Evolutionary conservation across 2,113 vertebrate species (phyloP), one percentile per base, ranked within the genome.

Genomic region (Psittacula cyanocephala): DNA sequence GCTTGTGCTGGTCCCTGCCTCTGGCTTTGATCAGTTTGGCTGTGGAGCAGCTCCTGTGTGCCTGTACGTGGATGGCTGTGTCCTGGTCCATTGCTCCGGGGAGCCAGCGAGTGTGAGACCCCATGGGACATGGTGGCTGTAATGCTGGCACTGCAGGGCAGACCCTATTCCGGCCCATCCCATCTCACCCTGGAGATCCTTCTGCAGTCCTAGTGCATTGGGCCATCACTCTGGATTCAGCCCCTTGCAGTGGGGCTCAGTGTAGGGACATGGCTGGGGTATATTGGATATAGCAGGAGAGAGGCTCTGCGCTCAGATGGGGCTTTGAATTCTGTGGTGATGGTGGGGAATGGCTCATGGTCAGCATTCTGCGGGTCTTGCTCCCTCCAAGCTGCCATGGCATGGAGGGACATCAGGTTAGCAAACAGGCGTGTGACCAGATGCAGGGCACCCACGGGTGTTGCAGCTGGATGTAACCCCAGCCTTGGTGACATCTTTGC

Each of bases 91-190:
- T 59, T 19, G 0, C 47, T 4, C 0, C 1, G 43, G n/a, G 33
- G 25, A 55, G 29, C 29, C 50, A 1, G 44, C 3, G 23, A n/a
- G 33, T 3, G 2, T 5, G 2, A 67, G 47, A 46, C 20, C 52
- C 60, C 1, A 1, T 0, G 2, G 46, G 39, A 43, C 0, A 3
- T 8, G 22, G 46, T 27, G 25, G 22, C 11, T 3, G 3, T 25
- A 55, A 33, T 2, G 1, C 6, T 2, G 3, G 80, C 27, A 10
- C 35, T 5, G 2, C 2, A 5, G 50, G 60, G 62, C 47, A 57
- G 72, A 27, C 2, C 47, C 3, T 2, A 47, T 31, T n/a, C 52
- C 0, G 4, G 31, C 60, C 59, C 6, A 1, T 43, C 52, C 50
- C 44, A 8, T 44, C 25, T 60, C 6, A 8, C 17, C 37, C 28